Conservation (phyloP, 2,888 invertebrate genomes). For the Ceraclea dissimilis region DNA sequence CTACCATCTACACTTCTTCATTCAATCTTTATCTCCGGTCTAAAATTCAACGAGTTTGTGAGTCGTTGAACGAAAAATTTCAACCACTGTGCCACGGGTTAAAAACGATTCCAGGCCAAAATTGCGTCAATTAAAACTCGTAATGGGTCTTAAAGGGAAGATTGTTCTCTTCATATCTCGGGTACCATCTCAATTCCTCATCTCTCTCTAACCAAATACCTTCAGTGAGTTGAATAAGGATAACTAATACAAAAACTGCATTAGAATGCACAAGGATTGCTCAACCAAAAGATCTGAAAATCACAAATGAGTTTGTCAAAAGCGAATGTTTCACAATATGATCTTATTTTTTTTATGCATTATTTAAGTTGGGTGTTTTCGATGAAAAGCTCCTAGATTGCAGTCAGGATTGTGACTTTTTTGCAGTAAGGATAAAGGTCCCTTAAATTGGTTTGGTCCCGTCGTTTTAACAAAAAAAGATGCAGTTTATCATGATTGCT, state of each 20-base stretch:
- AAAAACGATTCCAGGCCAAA: background rate
- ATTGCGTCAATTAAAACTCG: constrained; percentile 12
- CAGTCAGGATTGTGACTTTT: background rate
- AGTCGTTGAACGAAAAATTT: too few relatives aligned
- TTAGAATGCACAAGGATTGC: background rate
- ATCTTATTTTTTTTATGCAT: too few relatives aligned
- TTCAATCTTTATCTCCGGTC: too few relatives aligned
- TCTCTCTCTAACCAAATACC: constrained; percentile 5
- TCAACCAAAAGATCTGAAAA: background rate
- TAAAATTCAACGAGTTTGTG: too few relatives aligned
- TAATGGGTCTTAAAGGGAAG: constrained; percentile 13
- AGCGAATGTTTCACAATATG: too few relatives aligned
- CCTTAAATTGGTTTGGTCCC: constrained; percentile 9
- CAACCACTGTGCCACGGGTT: constrained; percentile 4
- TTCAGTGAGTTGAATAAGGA: constrained; percentile 1
- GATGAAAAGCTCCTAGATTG: background rate
- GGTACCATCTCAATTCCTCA: background rate
- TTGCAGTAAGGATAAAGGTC: background rate
- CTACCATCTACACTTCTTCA: too few relatives aligned
- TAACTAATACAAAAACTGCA: constrained; percentile 2
- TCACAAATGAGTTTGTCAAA: background rate
- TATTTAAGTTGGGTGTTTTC: background rate
- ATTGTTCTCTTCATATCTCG: background rate
- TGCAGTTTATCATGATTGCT: constrained; percentile 16
- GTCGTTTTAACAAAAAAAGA: constrained; percentile 7